phyloP scores from a whole-genome alignment of 2,113 vertebrate species.

The Erythrolamprus reginae region DNA sequence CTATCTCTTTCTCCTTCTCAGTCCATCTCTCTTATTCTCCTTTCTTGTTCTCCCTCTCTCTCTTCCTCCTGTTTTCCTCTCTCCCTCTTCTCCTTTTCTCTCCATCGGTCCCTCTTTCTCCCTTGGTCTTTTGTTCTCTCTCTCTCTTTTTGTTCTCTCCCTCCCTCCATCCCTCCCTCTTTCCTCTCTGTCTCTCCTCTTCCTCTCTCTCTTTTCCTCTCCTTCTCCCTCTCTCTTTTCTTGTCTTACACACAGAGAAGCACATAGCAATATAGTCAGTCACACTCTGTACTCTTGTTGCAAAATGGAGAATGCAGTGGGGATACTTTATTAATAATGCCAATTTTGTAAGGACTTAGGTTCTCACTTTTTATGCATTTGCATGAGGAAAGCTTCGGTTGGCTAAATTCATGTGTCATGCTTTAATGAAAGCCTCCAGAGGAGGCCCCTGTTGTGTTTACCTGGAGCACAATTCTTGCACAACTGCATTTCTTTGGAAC shows the following conservation, averaged over 20 bases:
- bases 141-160: no score
- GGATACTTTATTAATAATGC: background rate
- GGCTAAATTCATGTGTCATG: background rate
- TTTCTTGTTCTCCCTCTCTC: no score
- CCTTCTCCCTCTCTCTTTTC: no score
- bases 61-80: no score
- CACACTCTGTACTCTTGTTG: background rate
- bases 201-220: background rate
- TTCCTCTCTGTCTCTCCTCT: no score
- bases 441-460: background rate
- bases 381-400: background rate
- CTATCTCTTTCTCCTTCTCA: no score
- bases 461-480: background rate
- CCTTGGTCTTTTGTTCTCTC: no score
- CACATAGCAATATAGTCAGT: background rate
- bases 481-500: background rate
- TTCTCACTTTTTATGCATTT: background rate
- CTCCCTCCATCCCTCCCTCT: no score
- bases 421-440: background rate
- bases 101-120: no score
- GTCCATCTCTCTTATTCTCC: no score
- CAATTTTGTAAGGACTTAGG: background rate
- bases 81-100: no score
- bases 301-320: constrained; percentile 21
- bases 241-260: background rate